phyloP scores from a whole-genome alignment of 2,888 invertebrate genomes.

The Cephonodes hylas region DNA sequence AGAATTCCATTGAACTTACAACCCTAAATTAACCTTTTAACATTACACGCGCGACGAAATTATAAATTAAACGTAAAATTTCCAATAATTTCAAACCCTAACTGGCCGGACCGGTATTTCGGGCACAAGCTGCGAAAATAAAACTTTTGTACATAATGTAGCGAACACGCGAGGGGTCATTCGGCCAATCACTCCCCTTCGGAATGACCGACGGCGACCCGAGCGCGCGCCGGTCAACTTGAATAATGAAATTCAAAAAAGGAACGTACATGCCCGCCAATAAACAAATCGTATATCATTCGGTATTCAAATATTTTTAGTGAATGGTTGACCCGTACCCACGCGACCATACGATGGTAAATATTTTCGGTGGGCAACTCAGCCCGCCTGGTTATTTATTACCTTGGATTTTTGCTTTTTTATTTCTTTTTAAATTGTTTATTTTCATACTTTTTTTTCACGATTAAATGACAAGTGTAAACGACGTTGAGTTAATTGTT shows the following conservation, averaged over 20 bases:
- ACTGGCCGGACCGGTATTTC: conserved; percentile 52
- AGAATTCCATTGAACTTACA: conserved; percentile 43
- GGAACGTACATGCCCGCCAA: conserved; percentile 75
- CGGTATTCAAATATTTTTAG: conserved; percentile 76
- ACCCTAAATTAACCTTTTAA: conserved; percentile 65
- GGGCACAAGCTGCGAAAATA: conserved; percentile 74
- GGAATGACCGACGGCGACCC: conserved; percentile 70
- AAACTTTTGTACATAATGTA: conserved; percentile 69
- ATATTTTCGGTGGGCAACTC: conserved; percentile 76
- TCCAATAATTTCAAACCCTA: conserved; percentile 57
- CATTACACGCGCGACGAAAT: conserved; percentile 68
- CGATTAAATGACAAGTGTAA: conserved; percentile 25
- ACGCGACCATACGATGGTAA: conserved; percentile 77
- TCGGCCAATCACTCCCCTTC: conserved; percentile 55
- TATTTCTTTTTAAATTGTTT: background rate
- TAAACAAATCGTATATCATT: conserved; percentile 82
- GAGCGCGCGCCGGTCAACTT: conserved; percentile 67
- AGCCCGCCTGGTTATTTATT: conserved; percentile 70
- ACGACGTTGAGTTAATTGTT: conserved; percentile 61
- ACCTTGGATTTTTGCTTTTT: conserved; percentile 49
- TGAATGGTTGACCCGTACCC: conserved; percentile 78
- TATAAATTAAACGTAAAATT: conserved; percentile 79
- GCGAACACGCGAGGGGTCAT: conserved; percentile 62
- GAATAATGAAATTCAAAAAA: conserved; percentile 75
- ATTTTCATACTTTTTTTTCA: conserved; percentile 13